Evolutionary conservation across 2,113 vertebrate genomes (phyloP).

Genomic region (Uropsilus gracilis): DNA sequence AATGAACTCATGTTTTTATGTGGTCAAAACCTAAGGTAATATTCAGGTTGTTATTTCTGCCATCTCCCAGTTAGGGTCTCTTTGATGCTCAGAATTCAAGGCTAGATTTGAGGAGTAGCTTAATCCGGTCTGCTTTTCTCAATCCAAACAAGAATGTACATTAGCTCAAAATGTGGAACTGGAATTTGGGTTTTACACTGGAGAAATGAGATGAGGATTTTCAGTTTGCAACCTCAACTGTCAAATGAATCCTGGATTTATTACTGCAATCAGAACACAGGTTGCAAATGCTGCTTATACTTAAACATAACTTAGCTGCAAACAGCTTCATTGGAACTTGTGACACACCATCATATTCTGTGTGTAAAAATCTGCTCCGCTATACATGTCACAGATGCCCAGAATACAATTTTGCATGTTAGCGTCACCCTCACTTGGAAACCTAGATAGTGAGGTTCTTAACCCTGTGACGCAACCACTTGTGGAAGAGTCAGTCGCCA

Average conservation of each 20-base stretch:
- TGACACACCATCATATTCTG: background rate
- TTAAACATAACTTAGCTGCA: background rate
- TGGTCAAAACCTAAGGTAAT: constrained; percentile 39
- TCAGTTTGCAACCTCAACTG: background rate
- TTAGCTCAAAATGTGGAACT: constrained; percentile 12
- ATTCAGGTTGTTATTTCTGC: background rate
- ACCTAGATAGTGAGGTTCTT: background rate
- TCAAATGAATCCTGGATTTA: constrained; percentile 34
- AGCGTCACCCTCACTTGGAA: background rate
- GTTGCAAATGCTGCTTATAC: background rate
- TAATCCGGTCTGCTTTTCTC: background rate
- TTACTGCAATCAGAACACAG: background rate
- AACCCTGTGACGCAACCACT: background rate
- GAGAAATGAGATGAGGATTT: constrained; percentile 27
- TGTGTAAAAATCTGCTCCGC: background rate
- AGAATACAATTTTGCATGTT: background rate
- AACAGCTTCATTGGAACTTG: background rate
- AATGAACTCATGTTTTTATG: constrained; percentile 51
- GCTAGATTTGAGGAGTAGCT: background rate
- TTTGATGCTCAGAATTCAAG: background rate
- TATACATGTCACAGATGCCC: background rate
- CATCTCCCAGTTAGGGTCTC: background rate
- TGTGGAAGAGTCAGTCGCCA: background rate
- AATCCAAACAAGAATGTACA: background rate
- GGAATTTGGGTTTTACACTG: constrained; percentile 16